Base-by-base conservation (phyloP, 2,888 invertebrate species). In the Norana najaformis region DNA sequence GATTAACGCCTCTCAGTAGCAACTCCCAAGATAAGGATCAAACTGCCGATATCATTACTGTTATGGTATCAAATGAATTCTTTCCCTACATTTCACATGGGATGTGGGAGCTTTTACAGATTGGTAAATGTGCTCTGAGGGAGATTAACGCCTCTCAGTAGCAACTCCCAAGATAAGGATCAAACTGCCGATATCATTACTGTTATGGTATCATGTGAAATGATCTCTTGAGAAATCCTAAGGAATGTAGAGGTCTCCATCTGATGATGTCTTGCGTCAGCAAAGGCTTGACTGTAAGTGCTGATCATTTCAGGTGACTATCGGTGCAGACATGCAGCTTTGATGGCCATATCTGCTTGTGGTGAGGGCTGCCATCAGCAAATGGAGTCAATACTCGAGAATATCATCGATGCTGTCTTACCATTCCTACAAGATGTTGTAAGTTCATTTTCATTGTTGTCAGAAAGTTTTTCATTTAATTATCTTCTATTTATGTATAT, bases 351-450 rank as follows among this genome's bases (percentile, higher is more conserved):
- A 88, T 99, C 99, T 14, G 98, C 99, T 0, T 97, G 98, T 91
- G 99, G 99, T 11, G 99, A 99, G 96, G 99, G 99, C 37, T 99
- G 99, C 94, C 98, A 98, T 94, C 98, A 98, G 94, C 98, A 99
- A 95, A 99, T 99, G 99, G 98, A 98, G 95, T 96, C 96, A 90
- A 97, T 98, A 96, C 96, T 99, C n/a, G 97, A 97, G 90, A 97
- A 97, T 95, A 97, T 99, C 82, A 97, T 99, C 95, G 96, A 97
- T 85, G 98, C 97, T 83, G 97, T 99, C 83, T 96, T 98, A 91
- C 97, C 97, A 93, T 98, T 97, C 95, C 96, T 98, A 37, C 96
- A 96, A 93, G 98, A 98, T 95, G 96, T 97, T 89, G 97, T 97
- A 95, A 96, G 96, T 95, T 20, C 36, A 85, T 36, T 69, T 69